A percentile compares a stretch with the other conserved stretches of the same genome.
phyloP scores from a whole-genome alignment of 2,113 vertebrate species.

The Desmodus rotundus region DNA sequence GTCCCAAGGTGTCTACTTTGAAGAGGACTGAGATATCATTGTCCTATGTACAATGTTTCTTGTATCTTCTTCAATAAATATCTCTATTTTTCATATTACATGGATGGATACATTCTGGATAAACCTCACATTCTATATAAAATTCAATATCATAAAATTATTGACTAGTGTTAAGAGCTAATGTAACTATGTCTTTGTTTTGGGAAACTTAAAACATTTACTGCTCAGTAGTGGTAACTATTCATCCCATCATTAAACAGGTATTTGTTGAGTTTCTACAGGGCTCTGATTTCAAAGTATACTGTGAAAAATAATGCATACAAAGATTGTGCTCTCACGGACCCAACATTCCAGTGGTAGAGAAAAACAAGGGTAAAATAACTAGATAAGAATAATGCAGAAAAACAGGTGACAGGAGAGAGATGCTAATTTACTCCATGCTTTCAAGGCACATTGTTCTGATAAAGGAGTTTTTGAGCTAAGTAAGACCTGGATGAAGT shows the following conservation, averaged over 20 bases:
- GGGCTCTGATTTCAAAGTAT: not conserved
- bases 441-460: not conserved
- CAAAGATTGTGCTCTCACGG: not conserved
- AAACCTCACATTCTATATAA: not conserved
- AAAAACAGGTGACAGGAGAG: not conserved
- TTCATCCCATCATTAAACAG: not conserved
- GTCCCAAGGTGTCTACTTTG: too few relatives aligned
- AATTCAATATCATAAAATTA: not conserved
- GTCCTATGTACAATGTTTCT: too few relatives aligned
- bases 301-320: not conserved
- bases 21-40: too few relatives aligned
- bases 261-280: not conserved
- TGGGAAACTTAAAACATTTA: not conserved
- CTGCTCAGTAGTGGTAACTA: not conserved
- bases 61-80: too few relatives aligned
- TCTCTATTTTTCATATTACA: too few relatives aligned
- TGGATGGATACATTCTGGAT: too few relatives aligned
- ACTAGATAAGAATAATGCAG: not conserved
- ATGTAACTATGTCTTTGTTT: not conserved
- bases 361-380: not conserved
- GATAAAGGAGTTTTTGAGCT: not conserved
- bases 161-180: not conserved
- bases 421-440: not conserved
- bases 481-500: not conserved
- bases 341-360: not conserved